Evolutionary conservation across 1,140 invertebrate genomes (phyloP).

Genomic region (Papilio aristodemus): DNA sequence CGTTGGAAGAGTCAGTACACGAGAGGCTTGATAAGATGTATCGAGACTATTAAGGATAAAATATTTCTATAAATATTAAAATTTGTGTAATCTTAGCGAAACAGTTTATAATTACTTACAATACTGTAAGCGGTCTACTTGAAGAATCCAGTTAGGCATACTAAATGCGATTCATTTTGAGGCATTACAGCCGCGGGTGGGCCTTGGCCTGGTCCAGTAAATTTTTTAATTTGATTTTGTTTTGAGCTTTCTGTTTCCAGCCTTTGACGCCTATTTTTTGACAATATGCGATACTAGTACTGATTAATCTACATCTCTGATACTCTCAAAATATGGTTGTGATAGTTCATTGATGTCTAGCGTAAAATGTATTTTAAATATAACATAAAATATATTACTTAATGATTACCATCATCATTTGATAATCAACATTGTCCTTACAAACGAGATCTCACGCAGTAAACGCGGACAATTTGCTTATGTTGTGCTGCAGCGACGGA

Average conservation of each 20-base stretch:
- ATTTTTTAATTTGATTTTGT: no score
- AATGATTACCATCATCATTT: background rate
- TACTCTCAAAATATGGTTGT: background rate
- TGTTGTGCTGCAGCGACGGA: background rate
- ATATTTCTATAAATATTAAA: no score
- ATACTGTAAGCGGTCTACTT: no score
- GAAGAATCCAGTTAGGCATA: no score
- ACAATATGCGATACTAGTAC: no score
- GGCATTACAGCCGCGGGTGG: no score
- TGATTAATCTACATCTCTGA: background rate
- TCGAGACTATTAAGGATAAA: background rate
- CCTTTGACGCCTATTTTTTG: no score
- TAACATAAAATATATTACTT: background rate
- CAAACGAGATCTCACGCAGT: background rate
- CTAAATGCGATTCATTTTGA: no score
- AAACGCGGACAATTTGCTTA: slow-evolving; percentile 14
- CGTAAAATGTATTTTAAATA: background rate
- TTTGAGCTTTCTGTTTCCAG: no score
- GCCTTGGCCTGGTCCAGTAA: no score
- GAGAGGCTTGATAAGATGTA: background rate
- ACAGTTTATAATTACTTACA: no score
- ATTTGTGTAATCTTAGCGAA: no score
- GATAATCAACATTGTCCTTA: background rate
- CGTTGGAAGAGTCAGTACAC: background rate
- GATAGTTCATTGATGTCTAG: background rate